phyloP scores from a whole-genome alignment of 2,113 vertebrate species.

The Hippocampus abdominalis region DNA sequence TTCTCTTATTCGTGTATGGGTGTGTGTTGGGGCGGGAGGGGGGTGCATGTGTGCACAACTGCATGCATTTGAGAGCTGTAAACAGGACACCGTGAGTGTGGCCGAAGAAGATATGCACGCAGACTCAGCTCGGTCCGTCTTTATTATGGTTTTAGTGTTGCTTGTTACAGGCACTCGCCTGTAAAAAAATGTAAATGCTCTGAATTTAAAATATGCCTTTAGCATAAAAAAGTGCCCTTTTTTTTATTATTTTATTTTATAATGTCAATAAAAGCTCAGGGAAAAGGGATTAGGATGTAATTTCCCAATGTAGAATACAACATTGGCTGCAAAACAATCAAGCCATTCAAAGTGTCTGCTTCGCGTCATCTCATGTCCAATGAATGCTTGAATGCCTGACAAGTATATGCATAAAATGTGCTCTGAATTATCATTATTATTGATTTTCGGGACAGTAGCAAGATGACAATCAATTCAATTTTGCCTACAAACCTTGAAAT shows the following conservation, averaged over 20 bases:
- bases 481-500: no score
- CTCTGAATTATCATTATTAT: not conserved
- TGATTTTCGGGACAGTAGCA: not conserved
- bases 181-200: not conserved
- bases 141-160: constrained; percentile 1
- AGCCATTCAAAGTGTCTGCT: not conserved
- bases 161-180: not conserved
- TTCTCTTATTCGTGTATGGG: constrained; percentile 4
- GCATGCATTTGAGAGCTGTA: constrained; percentile 1
- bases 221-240: not conserved
- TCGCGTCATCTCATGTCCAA: not conserved
- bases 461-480: no score
- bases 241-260: not conserved
- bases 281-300: not conserved
- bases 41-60: not conserved
- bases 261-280: not conserved
- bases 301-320: not conserved
- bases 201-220: not conserved
- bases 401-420: not conserved
- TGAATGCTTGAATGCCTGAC: not conserved
- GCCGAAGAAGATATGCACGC: not conserved
- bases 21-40: not conserved
- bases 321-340: not conserved
- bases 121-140: not conserved
- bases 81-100: constrained; percentile 8